Evolutionary conservation across 2,888 invertebrate species (phyloP).

Genomic region (Tetranychus piercei): DNA sequence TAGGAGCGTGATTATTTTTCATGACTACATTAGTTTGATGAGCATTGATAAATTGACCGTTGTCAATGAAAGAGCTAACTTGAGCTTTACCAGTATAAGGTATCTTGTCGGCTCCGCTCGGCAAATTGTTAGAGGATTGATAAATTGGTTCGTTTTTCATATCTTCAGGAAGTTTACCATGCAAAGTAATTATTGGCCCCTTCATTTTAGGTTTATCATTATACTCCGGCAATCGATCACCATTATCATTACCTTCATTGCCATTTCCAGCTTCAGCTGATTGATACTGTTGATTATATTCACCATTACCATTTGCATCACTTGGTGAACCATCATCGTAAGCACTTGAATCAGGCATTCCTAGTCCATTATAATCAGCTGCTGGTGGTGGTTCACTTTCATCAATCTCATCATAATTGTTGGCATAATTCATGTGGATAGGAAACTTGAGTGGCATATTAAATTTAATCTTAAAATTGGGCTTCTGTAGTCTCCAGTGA

Average conservation of each 20-base stretch:
- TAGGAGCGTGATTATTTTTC: not conserved
- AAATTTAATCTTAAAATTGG: conserved; percentile 21
- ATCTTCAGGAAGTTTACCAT: not conserved
- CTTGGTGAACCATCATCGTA: not conserved
- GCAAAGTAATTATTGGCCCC: not conserved
- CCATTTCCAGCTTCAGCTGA: not conserved
- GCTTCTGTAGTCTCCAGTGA: conserved; percentile 13
- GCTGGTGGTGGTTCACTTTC: not conserved
- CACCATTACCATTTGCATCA: not conserved
- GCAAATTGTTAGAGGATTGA: conserved; percentile 8
- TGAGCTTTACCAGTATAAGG: conserved; percentile 16
- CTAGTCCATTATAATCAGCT: not conserved
- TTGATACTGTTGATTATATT: not conserved
- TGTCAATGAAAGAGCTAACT: conserved; percentile 15
- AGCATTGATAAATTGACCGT: conserved; percentile 13
- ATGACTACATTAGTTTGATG: not conserved
- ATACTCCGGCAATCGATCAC: not conserved
- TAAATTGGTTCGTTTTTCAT: conserved; percentile 10
- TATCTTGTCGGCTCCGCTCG: not conserved
- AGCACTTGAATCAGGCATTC: not conserved
- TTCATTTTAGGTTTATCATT: not conserved
- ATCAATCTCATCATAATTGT: conserved; percentile 3
- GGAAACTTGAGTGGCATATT: conserved; percentile 21
- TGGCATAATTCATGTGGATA: conserved; percentile 7
- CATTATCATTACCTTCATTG: not conserved